These are phyloP conservation scores for Amniataba percoides DNA, from an alignment of 2,797 vertebrate species.

Conservation along the genomic window DNA sequence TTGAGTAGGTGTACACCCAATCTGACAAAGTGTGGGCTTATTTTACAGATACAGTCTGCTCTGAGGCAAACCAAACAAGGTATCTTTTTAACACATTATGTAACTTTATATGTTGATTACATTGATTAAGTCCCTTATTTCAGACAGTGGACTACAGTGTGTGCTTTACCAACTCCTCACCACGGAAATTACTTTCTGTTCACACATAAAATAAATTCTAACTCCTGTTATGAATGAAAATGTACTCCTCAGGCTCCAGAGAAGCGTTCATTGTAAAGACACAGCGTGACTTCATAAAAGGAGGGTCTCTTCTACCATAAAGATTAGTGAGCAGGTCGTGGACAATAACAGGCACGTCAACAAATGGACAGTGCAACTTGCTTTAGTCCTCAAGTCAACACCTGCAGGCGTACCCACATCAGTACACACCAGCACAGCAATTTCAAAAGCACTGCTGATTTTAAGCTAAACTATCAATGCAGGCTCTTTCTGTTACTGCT, in stretches of 20 bases:
- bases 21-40: neutral
- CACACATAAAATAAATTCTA: neutral
- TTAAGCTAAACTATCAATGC: neutral
- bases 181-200: neutral
- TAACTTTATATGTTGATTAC: neutral
- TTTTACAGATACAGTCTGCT: neutral
- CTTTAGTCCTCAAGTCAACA: neutral
- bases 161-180: neutral
- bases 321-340: neutral
- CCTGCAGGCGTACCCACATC: neutral
- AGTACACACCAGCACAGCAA: neutral
- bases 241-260: neutral
- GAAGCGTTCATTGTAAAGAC: slow-evolving; percentile 24
- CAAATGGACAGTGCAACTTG: neutral
- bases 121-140: neutral
- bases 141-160: neutral
- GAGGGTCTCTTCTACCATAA: neutral
- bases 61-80: neutral
- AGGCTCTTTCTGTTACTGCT: neutral
- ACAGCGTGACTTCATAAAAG: slow-evolving; percentile 11
- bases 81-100: neutral
- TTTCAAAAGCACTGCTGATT: neutral
- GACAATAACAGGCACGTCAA: slow-evolving; percentile 11
- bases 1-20: neutral
- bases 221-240: neutral